phyloP scores from a whole-genome alignment of 2,888 invertebrate species.

The Agrotis clavis region DNA sequence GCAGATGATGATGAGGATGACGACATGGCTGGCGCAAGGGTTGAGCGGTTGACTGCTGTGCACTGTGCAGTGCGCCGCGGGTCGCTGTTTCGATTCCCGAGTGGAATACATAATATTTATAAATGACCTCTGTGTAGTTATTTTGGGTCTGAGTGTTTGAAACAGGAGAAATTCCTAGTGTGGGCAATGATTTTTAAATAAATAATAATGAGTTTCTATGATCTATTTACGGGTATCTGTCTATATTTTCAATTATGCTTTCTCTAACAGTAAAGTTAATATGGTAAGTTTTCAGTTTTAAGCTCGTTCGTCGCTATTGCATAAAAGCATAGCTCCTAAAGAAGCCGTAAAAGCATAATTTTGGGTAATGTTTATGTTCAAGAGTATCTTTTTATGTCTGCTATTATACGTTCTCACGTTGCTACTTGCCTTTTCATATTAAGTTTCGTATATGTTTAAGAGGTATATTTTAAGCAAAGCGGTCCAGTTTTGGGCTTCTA shows the following conservation, averaged over 20 bases:
- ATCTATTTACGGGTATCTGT: too few species aligned
- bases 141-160: too few species aligned
- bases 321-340: conserved; percentile 23
- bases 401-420: conserved; percentile 11
- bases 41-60: too few species aligned
- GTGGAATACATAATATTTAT: too few species aligned
- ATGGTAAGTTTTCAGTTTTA: neutral
- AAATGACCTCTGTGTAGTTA: too few species aligned
- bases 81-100: too few species aligned
- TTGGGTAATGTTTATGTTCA: conserved; percentile 35
- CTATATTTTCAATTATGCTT: neutral
- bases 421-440: conserved; percentile 11
- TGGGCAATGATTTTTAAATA: too few species aligned
- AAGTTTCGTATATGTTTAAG: conserved; percentile 9
- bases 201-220: too few species aligned
- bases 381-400: conserved; percentile 40
- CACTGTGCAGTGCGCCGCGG: too few species aligned
- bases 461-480: conserved; percentile 22
- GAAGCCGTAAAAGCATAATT: conserved; percentile 27
- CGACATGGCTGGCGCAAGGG: too few species aligned
- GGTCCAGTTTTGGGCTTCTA: conserved; percentile 30
- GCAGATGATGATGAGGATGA: too few species aligned
- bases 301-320: conserved; percentile 8
- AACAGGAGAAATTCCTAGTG: too few species aligned
- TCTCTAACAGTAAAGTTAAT: neutral